phyloP scores from a whole-genome alignment of 2,797 vertebrate genomes.

The Smutsia temminckii region DNA sequence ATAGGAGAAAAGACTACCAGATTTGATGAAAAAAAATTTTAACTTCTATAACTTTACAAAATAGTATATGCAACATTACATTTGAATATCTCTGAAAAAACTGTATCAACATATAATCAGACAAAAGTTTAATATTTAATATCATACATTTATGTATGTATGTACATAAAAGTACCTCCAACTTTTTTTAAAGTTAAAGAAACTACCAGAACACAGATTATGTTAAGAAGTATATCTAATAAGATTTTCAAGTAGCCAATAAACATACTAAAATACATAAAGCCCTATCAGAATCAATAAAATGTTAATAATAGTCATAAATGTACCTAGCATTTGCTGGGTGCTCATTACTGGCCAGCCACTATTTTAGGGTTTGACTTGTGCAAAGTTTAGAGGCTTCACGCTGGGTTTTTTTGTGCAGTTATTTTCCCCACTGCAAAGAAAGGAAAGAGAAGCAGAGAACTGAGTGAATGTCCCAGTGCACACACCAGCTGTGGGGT shows the following conservation, averaged over 20 bases:
- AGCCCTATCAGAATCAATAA: background rate
- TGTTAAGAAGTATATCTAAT: background rate
- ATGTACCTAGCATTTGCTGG: background rate
- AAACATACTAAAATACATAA: background rate
- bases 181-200: slow-evolving; percentile 12
- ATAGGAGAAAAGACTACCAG: background rate
- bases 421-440: background rate
- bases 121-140: background rate
- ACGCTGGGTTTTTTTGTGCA: too few species aligned
- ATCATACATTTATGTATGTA: background rate
- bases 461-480: background rate
- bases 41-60: background rate
- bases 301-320: background rate
- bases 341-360: background rate
- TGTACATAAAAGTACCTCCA: background rate
- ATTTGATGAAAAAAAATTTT: background rate
- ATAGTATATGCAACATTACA: background rate
- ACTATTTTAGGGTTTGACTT: background rate
- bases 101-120: background rate
- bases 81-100: background rate
- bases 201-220: background rate
- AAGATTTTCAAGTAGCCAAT: background rate
- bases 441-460: background rate
- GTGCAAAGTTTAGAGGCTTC: background rate
- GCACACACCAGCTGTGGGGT: background rate